A percentile compares a stretch with the other conserved stretches of the same genome.
Evolutionary conservation across 2,797 vertebrate species (phyloP).

Genomic region (Mormyrus hasselquistii): DNA sequence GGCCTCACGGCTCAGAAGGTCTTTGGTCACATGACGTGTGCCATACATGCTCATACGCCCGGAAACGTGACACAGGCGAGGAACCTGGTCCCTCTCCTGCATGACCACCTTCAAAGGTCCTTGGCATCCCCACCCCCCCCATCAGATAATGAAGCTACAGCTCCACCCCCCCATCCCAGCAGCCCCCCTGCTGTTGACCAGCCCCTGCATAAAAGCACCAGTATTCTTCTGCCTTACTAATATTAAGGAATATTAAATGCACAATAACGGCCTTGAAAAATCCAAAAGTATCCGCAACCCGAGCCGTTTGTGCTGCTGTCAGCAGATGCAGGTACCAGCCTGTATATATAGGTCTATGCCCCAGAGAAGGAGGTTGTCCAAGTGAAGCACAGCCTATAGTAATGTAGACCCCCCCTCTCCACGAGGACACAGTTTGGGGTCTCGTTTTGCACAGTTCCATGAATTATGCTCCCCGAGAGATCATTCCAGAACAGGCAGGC

Average conservation of each 20-base stretch:
- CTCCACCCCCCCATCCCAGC: neutral
- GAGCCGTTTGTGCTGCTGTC: neutral
- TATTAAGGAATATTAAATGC: neutral
- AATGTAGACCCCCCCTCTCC: neutral
- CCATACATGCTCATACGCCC: neutral
- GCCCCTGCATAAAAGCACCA: neutral
- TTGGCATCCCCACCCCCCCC: neutral
- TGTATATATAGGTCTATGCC: constrained; percentile 8
- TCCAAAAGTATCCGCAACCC: neutral
- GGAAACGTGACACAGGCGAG: neutral
- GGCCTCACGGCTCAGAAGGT: neutral
- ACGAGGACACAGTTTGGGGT: neutral
- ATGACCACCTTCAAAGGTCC: neutral
- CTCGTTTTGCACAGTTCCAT: neutral
- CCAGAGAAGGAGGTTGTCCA: neutral
- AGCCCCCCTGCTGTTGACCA: neutral
- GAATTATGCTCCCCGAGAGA: neutral
- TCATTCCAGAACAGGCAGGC: neutral
- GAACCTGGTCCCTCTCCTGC: neutral
- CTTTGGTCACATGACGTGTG: neutral
- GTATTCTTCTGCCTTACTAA: neutral
- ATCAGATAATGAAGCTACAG: neutral
- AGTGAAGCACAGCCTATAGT: neutral
- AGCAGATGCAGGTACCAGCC: constrained; percentile 4
- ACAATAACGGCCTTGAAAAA: constrained; percentile 1